Percentiles rank a stretch among this genome's conserved stretches.
phyloP scores from a whole-genome alignment of 2,888 invertebrate species.

The Hypsopygia costalis region DNA sequence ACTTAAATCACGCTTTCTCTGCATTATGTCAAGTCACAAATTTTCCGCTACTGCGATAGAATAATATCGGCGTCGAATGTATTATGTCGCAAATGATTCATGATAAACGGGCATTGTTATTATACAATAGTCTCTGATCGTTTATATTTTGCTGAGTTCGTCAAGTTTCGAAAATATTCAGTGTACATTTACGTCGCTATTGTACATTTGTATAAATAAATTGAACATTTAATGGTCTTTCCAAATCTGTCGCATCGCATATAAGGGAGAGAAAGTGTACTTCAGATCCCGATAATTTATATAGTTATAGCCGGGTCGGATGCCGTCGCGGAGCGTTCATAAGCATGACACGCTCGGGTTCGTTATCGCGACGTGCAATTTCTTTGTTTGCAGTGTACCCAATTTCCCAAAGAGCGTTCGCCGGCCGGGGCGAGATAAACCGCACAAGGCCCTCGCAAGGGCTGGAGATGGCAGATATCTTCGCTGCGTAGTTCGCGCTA shows the following conservation, averaged over 20 bases:
- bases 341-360: constrained; percentile 50
- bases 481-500: constrained; percentile 29
- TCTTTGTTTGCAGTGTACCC: constrained; percentile 71
- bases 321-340: constrained; percentile 26
- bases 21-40: constrained; percentile 25
- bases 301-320: constrained; percentile 4
- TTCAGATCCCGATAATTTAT: too few relatives aligned
- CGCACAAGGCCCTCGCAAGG: constrained; percentile 39
- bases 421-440: constrained; percentile 49
- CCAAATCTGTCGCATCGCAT: too few relatives aligned
- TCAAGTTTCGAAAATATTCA: too few relatives aligned
- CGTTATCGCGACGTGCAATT: constrained; percentile 64
- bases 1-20: constrained; percentile 46
- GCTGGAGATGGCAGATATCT: constrained; percentile 63
- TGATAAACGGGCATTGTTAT: background rate
- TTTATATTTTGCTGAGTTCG: too few relatives aligned
- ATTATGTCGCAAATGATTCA: background rate
- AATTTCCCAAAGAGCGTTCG: constrained; percentile 62
- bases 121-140: too few relatives aligned
- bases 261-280: too few relatives aligned
- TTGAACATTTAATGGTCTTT: too few relatives aligned
- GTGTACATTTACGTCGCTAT: too few relatives aligned
- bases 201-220: too few relatives aligned
- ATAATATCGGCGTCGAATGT: constrained; percentile 13
- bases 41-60: constrained; percentile 20